phyloP scores from a whole-genome alignment of 2,888 invertebrate species.

The Ennomos fuscantarius region DNA sequence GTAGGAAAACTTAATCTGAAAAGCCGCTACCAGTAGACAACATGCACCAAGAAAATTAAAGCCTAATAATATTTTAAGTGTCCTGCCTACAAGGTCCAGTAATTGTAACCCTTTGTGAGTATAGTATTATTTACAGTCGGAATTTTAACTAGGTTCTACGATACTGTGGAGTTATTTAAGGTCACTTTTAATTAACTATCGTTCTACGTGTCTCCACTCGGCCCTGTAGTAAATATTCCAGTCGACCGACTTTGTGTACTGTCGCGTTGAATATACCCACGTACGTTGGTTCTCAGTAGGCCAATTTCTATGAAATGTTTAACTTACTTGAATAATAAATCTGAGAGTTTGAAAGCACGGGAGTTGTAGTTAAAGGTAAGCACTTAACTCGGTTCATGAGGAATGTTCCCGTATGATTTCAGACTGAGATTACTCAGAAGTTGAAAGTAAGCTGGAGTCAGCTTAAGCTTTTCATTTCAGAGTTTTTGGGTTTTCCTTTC shows the following conservation, averaged over 20 bases:
- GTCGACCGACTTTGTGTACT: constrained; percentile 23
- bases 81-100: neutral
- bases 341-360: constrained; percentile 31
- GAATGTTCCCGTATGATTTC: constrained; percentile 40
- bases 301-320: constrained; percentile 34
- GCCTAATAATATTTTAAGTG: neutral
- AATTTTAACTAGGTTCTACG: constrained; percentile 28
- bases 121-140: constrained; percentile 18
- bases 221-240: constrained; percentile 11
- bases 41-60: no score
- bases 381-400: constrained; percentile 17
- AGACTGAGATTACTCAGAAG: constrained; percentile 38
- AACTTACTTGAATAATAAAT: constrained; percentile 36
- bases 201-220: constrained; percentile 18
- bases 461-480: constrained; percentile 16
- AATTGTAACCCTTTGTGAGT: neutral
- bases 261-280: constrained; percentile 14
- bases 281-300: neutral
- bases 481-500: constrained; percentile 1
- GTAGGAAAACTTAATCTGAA: no score
- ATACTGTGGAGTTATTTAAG: constrained; percentile 24
- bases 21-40: no score
- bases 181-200: constrained; percentile 27
- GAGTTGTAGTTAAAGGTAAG: constrained; percentile 21
- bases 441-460: constrained; percentile 33